Percentiles rank a stretch among this genome's conserved stretches.
Evolutionary conservation across 2,113 vertebrate species (phyloP).

Genomic region (Pheucticus melanocephalus): DNA sequence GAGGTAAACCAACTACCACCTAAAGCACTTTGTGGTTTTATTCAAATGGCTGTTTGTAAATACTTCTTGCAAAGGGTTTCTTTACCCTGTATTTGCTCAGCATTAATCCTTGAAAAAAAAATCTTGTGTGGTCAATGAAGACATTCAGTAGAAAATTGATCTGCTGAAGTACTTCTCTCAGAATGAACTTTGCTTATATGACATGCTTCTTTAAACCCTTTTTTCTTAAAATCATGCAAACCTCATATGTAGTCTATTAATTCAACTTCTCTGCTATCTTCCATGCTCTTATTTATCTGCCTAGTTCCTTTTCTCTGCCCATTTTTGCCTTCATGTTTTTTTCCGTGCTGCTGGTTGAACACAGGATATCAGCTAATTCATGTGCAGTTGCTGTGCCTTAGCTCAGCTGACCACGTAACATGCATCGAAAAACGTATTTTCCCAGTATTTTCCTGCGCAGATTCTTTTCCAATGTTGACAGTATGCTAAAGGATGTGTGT

Average conservation of each 20-base stretch:
- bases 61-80: slow-evolving; percentile 44
- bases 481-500: slow-evolving; percentile 14
- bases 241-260: neutral
- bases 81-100: slow-evolving; percentile 39
- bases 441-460: neutral
- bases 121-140: neutral
- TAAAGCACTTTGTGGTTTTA: slow-evolving; percentile 58
- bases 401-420: neutral
- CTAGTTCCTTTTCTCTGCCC: neutral
- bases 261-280: neutral
- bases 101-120: slow-evolving; percentile 32
- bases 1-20: slow-evolving; percentile 51
- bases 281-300: neutral
- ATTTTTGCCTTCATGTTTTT: neutral
- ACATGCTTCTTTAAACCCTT: neutral
- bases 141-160: slow-evolving; percentile 26
- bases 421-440: neutral
- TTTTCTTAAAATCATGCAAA: neutral
- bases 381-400: neutral
- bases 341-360: neutral
- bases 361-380: neutral
- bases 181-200: neutral
- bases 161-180: neutral
- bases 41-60: slow-evolving; percentile 61
- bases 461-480: slow-evolving; percentile 30